Evolutionary conservation across 2,113 vertebrate species (phyloP).

Genomic region (Scolopax mira): DNA sequence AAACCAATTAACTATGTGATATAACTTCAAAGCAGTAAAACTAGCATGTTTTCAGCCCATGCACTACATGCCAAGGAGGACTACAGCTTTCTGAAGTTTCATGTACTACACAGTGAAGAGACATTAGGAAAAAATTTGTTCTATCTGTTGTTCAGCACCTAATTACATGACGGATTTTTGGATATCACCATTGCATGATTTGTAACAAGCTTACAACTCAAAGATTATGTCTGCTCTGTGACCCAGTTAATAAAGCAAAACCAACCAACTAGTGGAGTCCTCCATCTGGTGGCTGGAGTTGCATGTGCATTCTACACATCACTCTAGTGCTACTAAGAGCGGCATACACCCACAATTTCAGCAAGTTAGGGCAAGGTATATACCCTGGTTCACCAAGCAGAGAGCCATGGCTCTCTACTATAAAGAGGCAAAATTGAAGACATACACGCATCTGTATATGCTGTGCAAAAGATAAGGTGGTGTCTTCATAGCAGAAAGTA

Average conservation of each 20-base stretch:
- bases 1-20: not conserved
- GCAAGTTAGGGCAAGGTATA: not conserved
- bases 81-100: not conserved
- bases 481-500: not conserved
- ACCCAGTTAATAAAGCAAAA: not conserved
- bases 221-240: not conserved
- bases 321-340: not conserved
- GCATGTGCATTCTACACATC: not conserved
- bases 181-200: not conserved
- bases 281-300: conserved; percentile 60
- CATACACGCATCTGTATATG: not conserved
- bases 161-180: not conserved
- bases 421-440: not conserved
- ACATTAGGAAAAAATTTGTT: not conserved
- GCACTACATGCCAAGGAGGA: not conserved
- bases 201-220: not conserved
- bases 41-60: not conserved
- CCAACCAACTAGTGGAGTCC: conserved; percentile 24
- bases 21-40: not conserved
- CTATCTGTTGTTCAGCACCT: not conserved
- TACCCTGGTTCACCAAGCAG: not conserved
- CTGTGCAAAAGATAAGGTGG: not conserved
- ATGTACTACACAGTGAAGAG: not conserved
- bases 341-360: not conserved
- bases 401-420: not conserved